Conservation (phyloP, 2,113 vertebrate genomes). For the Nycticebus coucang region DNA sequence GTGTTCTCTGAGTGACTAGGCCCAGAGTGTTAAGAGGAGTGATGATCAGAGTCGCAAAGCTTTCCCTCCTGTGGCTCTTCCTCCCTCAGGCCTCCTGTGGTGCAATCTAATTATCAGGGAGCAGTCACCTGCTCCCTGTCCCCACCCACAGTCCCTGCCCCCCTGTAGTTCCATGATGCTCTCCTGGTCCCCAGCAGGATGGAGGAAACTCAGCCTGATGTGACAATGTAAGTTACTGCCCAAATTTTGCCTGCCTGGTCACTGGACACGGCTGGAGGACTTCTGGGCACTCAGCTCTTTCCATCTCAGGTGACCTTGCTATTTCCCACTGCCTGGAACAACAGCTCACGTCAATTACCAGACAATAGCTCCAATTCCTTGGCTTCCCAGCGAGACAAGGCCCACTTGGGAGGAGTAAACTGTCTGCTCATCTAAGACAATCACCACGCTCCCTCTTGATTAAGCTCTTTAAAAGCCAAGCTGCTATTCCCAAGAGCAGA, state of each 20-base stretch:
- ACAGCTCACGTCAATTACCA: conserved; percentile 39
- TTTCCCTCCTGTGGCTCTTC: not conserved
- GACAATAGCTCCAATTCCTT: conserved; percentile 49
- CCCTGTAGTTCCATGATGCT: not conserved
- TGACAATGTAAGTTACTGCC: not conserved
- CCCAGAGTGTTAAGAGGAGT: not conserved
- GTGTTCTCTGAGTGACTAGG: not conserved
- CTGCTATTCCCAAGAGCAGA: conserved; percentile 16
- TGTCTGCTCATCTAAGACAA: conserved; percentile 56
- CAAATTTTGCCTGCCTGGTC: not conserved
- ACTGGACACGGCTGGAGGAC: not conserved
- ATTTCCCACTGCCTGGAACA: conserved; percentile 46
- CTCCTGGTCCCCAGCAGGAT: not conserved
- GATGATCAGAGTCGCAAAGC: not conserved
- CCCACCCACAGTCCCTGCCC: not conserved
- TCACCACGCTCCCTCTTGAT: conserved; percentile 55
- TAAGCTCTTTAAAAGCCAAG: conserved; percentile 56
- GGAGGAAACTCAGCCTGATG: not conserved
- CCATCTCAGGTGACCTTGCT: conserved; percentile 53
- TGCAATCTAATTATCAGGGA: not conserved
- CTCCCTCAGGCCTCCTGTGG: not conserved
- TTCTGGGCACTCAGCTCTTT: not conserved
- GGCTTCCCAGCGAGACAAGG: conserved; percentile 44
- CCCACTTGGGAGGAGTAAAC: conserved; percentile 61
- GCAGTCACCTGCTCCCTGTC: conserved; percentile 35